Evolutionary conservation across 2,113 vertebrate species (phyloP), one percentile per base, ranked within the genome.

Genomic region (Microtus montanus): DNA sequence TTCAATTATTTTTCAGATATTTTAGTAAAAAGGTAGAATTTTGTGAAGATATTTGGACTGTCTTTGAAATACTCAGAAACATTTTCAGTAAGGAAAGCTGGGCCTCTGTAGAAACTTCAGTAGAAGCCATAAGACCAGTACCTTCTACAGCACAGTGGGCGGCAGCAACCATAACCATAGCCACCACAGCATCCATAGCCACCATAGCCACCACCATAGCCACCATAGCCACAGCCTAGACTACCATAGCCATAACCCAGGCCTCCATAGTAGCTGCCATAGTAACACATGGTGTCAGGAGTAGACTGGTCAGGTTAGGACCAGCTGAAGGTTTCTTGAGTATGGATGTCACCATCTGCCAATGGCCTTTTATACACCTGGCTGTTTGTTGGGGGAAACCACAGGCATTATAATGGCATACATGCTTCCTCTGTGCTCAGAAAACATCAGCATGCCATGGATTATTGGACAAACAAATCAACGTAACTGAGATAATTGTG

Each of bases 201-300:
- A n/a, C 77, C 77, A 20, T 49, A 86, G 41, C 83, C 38, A 64
- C 82, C 30, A 79, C 35, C 54, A 9, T 30, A 12, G 2, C 44
- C 52, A 17, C 77, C 77, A 22, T 10, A 80, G 5, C 52, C 78
- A 80, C 13, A 38, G 22, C 68, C 85, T 8, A 87, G 66, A 58
- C 54, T 58, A 58, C 54, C 54, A 58, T 35, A 91, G 68, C 91
- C 78, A 63, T 4, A 80, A 17, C 70, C 70, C 15, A 47, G 75
- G 38, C 92, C 85, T 58, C 54, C 54, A 58, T 58, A 58, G 54
- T 19, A 94, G n/a, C 78, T 66, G 5, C 66, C 0, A 0, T 58
- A 84, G 74, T 79, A 79, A 44, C 75, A 66, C 88, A 93, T 95
- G 20, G 22, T 93, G 38, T 80, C 54, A 79, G 71, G 26, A 89